Conservation (phyloP, 2,113 vertebrate species). For the Saguinus imperator region DNA sequence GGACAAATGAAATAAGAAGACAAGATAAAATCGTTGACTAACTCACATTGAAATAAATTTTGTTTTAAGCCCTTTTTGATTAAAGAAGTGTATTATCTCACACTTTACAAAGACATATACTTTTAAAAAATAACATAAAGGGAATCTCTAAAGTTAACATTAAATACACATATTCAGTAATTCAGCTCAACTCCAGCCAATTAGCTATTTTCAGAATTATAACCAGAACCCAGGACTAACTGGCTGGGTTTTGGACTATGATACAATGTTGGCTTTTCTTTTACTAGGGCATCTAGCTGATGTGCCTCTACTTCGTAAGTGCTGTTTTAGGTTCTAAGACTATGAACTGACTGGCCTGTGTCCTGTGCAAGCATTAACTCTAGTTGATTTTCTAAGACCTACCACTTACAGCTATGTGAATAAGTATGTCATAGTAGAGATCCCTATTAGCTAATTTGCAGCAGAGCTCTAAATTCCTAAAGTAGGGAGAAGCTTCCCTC, state of each 20-base stretch:
- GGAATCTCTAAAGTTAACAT: neutral
- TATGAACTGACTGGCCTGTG: neutral
- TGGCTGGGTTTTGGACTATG: fast-evolving
- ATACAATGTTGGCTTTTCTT: neutral
- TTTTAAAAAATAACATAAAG: neutral
- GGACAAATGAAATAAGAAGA: neutral
- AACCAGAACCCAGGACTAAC: neutral
- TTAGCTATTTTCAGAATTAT: neutral
- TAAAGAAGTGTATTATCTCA: neutral
- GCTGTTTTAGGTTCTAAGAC: neutral
- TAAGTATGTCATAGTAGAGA: neutral
- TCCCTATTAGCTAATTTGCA: neutral
- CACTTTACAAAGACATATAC: neutral
- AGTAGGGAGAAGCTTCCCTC: neutral
- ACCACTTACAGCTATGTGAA: neutral
- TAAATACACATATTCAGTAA: neutral
- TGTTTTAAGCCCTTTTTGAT: neutral
- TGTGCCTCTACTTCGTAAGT: neutral
- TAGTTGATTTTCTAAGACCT: neutral
- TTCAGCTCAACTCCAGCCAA: neutral
- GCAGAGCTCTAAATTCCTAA: neutral
- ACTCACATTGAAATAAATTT: neutral
- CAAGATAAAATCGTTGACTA: neutral
- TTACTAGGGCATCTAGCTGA: neutral
- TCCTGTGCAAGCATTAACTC: neutral